Evolutionary conservation across 2,888 invertebrate genomes (phyloP), one percentile per base, ranked within the genome.

Genomic region (Mimumesa dahlbomi): DNA sequence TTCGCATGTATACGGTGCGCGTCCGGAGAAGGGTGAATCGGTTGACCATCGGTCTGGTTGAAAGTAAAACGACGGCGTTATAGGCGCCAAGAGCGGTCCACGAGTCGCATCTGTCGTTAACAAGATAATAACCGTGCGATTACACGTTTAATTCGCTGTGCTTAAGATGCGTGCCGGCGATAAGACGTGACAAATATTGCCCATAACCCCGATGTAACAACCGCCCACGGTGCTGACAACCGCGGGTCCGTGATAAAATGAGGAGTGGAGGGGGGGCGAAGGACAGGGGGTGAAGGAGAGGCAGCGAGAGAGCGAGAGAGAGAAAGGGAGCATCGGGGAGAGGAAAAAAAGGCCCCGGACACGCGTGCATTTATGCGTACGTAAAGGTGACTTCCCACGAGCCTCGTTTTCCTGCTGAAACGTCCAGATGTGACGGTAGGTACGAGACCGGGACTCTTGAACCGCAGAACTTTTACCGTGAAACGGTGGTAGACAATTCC

Each of bases 181-280:
- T 88, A 86, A 85, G 82, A 79, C 82, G 83, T 87, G 88, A 88
- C 86, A 87, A 88, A 88, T 88, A 88, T 87, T 86, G 80, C 72
- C 84, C 85, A 84, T 87, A 87, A 87, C 79, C 72, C 62, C 57
- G 73, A 34, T 68, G 45, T 76, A 72, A 73, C 63, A 75, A 73
- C 71, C 69, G 75, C 73, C 72, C 70, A 74, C 77, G 68, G 72
- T 52, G 78, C 74, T 82, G 82, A 82, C 81, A 78, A 73, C 73
- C 71, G 72, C 74, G 48, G 61, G 43, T 45, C 21, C 57, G 52
- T 19, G 61, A 68, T 72, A 67, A 73, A 64, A 54, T 58, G 57
- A 49, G 19, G 5, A 21, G 38, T 2, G 0, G 6, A 5, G 34
- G 9, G 13, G 50, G 25, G 29, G 14, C 38, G 46, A 38, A 25